These are phyloP conservation scores for Oceanodroma leucorhoa DNA, from an alignment of 2,797 vertebrate genomes.

Conservation along the genomic window DNA sequence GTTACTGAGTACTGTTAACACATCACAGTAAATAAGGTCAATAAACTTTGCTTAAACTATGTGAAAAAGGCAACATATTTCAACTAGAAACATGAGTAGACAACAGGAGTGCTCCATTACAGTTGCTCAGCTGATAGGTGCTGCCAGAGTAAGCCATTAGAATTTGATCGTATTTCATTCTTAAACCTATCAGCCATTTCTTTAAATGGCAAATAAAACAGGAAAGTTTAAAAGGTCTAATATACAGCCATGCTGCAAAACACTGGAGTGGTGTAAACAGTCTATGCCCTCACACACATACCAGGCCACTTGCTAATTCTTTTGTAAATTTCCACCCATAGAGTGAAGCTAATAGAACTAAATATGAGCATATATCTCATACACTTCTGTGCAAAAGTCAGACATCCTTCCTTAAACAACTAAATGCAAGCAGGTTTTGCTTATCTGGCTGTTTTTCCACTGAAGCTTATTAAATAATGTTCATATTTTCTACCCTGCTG, in stretches of 20 bases:
- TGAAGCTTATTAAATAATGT: background rate
- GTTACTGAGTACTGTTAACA: background rate
- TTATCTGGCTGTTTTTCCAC: background rate
- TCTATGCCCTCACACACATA: rapidly evolving
- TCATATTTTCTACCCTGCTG: background rate
- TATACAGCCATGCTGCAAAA: background rate
- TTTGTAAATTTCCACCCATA: background rate
- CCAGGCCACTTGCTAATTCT: background rate
- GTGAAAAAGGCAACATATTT: background rate
- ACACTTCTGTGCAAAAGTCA: background rate
- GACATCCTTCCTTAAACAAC: background rate
- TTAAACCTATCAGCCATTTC: background rate
- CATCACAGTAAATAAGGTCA: background rate
- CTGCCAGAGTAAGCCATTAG: background rate
- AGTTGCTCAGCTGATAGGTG: background rate
- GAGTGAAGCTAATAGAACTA: background rate
- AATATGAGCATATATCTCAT: background rate
- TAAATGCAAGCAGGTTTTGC: background rate
- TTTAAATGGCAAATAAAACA: background rate
- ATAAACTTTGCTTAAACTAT: background rate
- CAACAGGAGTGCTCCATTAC: background rate
- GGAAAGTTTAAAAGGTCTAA: background rate
- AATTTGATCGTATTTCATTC: background rate
- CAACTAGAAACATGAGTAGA: background rate
- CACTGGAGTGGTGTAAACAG: background rate